phyloP scores from a whole-genome alignment of 2,888 invertebrate species.

The Epinotia nisella region DNA sequence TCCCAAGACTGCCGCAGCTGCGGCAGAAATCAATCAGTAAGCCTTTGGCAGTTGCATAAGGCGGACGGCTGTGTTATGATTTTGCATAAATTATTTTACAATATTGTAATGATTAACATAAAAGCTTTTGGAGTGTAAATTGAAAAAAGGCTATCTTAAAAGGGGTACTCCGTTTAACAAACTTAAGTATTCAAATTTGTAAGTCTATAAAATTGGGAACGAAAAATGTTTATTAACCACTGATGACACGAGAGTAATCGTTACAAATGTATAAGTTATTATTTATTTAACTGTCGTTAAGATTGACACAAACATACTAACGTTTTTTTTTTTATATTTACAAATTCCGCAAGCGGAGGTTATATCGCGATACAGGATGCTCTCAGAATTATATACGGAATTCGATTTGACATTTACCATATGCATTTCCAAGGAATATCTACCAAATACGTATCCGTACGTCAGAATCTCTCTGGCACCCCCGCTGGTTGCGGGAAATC shows the following conservation, averaged over 20 bases:
- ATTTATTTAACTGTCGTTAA: no score
- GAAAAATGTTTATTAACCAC: no score
- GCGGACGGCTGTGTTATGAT: slow-evolving; percentile 51
- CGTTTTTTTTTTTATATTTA: no score
- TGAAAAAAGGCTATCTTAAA: background rate
- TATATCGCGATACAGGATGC: background rate
- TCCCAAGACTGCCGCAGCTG: slow-evolving; percentile 33
- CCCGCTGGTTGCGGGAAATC: slow-evolving; percentile 63
- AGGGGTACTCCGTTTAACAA: background rate
- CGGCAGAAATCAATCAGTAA: slow-evolving; percentile 62
- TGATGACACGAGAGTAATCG: no score
- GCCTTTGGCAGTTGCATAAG: slow-evolving; percentile 61
- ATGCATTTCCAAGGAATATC: slow-evolving; percentile 3
- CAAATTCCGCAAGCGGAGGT: no score
- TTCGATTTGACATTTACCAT: slow-evolving; percentile 5
- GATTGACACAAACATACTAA: no score
- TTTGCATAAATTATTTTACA: background rate
- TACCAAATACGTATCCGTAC: background rate
- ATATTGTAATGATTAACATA: slow-evolving; percentile 6
- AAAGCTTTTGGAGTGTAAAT: background rate
- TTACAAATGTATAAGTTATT: no score
- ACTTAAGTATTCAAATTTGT: background rate
- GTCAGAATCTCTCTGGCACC: slow-evolving; percentile 52
- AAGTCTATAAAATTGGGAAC: no score
- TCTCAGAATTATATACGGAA: background rate